phyloP scores from a whole-genome alignment of 2,113 vertebrate genomes.

The Gadus chalcogrammus region DNA sequence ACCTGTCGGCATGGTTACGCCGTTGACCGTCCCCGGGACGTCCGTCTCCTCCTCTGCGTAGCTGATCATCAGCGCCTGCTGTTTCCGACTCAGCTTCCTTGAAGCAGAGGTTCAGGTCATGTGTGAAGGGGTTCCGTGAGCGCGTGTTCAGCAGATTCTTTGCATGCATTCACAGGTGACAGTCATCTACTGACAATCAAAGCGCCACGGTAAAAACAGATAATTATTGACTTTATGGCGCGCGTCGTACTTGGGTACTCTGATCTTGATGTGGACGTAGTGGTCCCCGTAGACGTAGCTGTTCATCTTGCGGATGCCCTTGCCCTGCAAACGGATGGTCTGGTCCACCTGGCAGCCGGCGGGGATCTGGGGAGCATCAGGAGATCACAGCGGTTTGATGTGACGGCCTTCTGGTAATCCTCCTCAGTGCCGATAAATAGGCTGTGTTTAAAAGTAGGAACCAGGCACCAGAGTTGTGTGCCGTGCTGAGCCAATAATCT shows the following conservation, averaged over 20 bases:
- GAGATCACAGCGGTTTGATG: neutral
- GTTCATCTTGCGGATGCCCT: conserved; percentile 88
- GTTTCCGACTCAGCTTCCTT: conserved; percentile 83
- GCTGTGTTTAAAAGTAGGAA: neutral
- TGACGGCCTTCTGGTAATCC: too few relatives aligned
- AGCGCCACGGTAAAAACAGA: neutral
- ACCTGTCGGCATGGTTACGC: conserved; percentile 53
- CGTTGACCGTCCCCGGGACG: conserved; percentile 84
- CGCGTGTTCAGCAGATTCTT: too few relatives aligned
- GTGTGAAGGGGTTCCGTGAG: neutral
- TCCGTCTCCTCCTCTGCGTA: conserved; percentile 89
- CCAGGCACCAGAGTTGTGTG: too few relatives aligned
- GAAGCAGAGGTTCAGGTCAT: neutral
- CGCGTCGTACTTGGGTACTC: conserved; percentile 84
- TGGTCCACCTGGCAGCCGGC: conserved; percentile 83
- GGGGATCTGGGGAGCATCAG: conserved; percentile 77
- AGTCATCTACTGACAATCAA: too few relatives aligned
- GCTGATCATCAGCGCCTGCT: conserved; percentile 82
- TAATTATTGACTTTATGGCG: neutral
- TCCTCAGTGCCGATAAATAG: too few relatives aligned
- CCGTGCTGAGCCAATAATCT: too few relatives aligned
- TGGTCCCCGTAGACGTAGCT: conserved; percentile 91
- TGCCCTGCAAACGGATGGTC: conserved; percentile 84
- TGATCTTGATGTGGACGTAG: conserved; percentile 91
- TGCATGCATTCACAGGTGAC: too few relatives aligned